Conservation (phyloP, 2,113 vertebrate genomes). For the Leptobrachium leishanense region DNA sequence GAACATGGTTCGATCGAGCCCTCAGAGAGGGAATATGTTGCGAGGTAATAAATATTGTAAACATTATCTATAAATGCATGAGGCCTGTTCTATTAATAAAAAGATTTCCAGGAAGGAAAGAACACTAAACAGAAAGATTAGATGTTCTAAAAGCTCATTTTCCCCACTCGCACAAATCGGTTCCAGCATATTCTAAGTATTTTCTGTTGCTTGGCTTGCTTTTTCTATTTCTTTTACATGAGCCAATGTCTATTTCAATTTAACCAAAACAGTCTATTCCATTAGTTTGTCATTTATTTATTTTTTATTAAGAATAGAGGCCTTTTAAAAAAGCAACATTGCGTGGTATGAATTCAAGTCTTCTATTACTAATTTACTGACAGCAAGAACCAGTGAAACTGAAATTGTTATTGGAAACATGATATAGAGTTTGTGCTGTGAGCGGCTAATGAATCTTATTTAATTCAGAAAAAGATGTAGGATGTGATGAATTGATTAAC, state of each 20-base stretch:
- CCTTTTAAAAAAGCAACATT: neutral
- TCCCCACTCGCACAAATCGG: constrained; percentile 24
- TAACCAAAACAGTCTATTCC: constrained; percentile 1
- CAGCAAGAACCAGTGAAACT: neutral
- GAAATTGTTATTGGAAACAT: neutral
- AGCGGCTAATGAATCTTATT: neutral
- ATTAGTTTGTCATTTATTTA: neutral
- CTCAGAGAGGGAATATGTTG: constrained; percentile 21
- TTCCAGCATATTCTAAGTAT: constrained; percentile 11
- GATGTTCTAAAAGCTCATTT: constrained; percentile 37
- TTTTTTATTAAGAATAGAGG: neutral
- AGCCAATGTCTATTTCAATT: constrained; percentile 1
- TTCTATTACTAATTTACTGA: constrained; percentile 8
- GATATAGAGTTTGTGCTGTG: neutral
- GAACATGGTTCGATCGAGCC: constrained; percentile 5
- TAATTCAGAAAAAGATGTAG: neutral
- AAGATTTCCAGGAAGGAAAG: constrained; percentile 42
- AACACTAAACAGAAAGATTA: constrained; percentile 45
- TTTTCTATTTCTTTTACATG: neutral
- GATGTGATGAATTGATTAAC: too few relatives aligned
- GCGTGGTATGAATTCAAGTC: neutral
- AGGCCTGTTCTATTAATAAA: constrained; percentile 32
- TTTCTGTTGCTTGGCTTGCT: neutral
- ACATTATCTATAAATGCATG: constrained; percentile 40
- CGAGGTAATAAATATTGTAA: constrained; percentile 40